Conservation (phyloP, 2,888 invertebrate species). For the Phyllotreta striolata region DNA sequence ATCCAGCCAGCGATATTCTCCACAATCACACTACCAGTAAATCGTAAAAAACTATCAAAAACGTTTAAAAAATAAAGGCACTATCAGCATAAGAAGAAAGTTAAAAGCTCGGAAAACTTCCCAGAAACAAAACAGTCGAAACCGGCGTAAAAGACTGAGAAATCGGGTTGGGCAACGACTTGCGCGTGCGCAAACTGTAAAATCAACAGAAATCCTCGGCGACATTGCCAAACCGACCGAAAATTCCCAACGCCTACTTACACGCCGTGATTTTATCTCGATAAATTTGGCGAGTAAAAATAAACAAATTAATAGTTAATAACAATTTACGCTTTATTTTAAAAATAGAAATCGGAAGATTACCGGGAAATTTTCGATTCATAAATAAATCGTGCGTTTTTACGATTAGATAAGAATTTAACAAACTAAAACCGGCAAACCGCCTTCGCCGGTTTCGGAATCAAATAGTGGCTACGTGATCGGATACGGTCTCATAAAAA, state of each 20-base stretch:
- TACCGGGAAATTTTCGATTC: no score
- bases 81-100: conserved; percentile 47
- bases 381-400: no score
- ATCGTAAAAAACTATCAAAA: conserved; percentile 44
- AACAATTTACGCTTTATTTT: no score
- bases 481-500: conserved; percentile 13
- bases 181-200: conserved; percentile 27
- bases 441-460: neutral
- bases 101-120: conserved; percentile 42
- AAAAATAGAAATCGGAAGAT: no score
- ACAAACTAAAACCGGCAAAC: neutral
- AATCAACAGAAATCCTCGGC: conserved; percentile 23
- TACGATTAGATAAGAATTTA: no score
- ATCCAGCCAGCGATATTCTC: neutral
- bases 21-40: conserved; percentile 27
- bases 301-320: no score
- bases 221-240: neutral
- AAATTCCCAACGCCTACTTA: neutral
- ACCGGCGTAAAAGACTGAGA: conserved; percentile 52
- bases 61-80: conserved; percentile 43
- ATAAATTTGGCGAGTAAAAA: no score
- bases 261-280: neutral
- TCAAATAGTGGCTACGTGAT: conserved; percentile 17
- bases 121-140: conserved; percentile 34
- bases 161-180: conserved; percentile 50